Base-by-base conservation (phyloP, 2,888 invertebrate genomes). In the Caenorhabditis imperialis region DNA sequence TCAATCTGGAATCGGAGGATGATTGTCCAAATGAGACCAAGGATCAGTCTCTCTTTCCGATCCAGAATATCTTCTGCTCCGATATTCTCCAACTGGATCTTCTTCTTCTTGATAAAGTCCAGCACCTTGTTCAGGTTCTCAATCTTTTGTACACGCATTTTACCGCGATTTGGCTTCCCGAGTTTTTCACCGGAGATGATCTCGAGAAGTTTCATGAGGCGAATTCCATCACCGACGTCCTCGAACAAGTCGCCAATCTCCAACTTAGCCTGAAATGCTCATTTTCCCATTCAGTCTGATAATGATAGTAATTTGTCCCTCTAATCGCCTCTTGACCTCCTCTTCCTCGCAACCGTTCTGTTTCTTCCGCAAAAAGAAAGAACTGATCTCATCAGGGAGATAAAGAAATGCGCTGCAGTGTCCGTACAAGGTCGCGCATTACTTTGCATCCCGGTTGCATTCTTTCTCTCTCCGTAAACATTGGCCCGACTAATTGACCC, bases 31-130 rank as follows among this genome's bases (percentile, higher is more conserved):
- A 99, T 96, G 57, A 99, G 92, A 84, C 98, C 98, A 79, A 99
- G 92, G 89, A 98, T 99, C 79, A 99, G 92, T 53, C 96, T 92
- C 44, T 95, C 96, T 91, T 98, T 98, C 33, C 97, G 95, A 90
- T 99, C 98, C 77, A 97, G 96, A 81, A 99, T 98, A 90, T 99
- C 98, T 90, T 98, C 97, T 16, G 98, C 97, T 79, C 98, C 98
- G 88, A 99, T 98, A 87, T 96, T 97, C 91, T 98, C 98, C 89
- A 98, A 90, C 51, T 96, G 86, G 48, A 87, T 87, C 67, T 81
- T 79, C 70, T 88, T 88, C 55, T 77, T 74, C 60, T 88, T 88
- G 48, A 88, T 63, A 69, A 86, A 88, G 35, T 87, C 86, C 35
- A 88, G 79, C 50, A 84, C 85, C 91, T 96, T 96, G 91, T 98